A percentile compares a stretch with the other conserved stretches of the same genome.
Conservation (phyloP, 2,797 vertebrate genomes). For the Columba guinea region DNA sequence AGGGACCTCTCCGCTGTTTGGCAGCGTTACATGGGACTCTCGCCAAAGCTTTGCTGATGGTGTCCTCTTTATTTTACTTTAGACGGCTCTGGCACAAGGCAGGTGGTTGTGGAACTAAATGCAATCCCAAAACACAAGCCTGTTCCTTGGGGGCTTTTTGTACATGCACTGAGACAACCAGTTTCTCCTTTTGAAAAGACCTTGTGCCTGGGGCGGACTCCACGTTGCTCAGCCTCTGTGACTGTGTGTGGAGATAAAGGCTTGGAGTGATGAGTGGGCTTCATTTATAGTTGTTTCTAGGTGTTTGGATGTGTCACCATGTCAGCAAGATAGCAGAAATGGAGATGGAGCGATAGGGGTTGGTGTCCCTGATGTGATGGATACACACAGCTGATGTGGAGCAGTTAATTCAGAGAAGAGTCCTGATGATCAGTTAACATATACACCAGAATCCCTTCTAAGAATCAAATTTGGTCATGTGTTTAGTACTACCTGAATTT, state of each 20-base stretch:
- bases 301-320: background rate
- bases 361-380: background rate
- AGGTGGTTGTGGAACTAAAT: background rate
- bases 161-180: accelerated
- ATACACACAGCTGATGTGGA: accelerated
- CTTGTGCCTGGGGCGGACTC: background rate
- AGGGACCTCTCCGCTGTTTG: accelerated
- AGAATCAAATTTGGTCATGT: background rate
- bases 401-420: background rate
- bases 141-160: background rate
- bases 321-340: accelerated
- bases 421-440: background rate
- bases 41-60: background rate
- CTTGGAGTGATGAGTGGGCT: background rate
- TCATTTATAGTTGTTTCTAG: background rate
- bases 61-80: background rate
- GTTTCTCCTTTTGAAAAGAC: background rate
- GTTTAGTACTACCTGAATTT: conserved; percentile 5
- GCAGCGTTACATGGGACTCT: background rate
- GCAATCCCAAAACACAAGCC: background rate
- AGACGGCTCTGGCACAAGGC: background rate
- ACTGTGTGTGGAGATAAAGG: accelerated
- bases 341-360: background rate
- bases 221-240: accelerated
- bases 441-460: background rate